Evolutionary conservation across 2,888 invertebrate species (phyloP).

Genomic region (Phania funesta): DNA sequence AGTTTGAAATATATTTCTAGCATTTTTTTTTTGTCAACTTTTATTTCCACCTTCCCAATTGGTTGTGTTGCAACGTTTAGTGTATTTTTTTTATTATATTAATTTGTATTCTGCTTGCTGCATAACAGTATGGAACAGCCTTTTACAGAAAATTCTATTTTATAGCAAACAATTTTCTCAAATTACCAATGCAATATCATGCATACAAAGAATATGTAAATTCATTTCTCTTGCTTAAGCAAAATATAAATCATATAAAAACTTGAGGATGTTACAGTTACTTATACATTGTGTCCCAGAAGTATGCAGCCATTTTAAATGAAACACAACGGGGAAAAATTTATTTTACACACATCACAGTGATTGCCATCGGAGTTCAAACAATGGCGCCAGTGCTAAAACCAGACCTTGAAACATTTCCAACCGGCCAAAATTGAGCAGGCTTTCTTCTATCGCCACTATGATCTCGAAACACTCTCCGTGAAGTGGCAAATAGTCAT

Average conservation of each 20-base stretch:
- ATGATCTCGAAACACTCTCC: too few relatives aligned
- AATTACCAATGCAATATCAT: conserved; percentile 50
- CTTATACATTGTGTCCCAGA: too few relatives aligned
- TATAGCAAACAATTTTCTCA: conserved; percentile 42
- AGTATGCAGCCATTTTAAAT: background rate
- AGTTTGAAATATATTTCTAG: background rate
- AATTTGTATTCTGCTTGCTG: conserved; percentile 2
- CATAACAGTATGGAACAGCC: background rate
- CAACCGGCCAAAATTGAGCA: too few relatives aligned
- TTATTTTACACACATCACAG: too few relatives aligned
- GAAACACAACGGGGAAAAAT: background rate
- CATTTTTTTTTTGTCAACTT: background rate
- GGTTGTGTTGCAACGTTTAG: too few relatives aligned
- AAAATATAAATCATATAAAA: conserved; percentile 11
- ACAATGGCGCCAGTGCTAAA: too few relatives aligned
- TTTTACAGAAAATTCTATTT: conserved; percentile 13
- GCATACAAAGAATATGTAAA: conserved; percentile 53
- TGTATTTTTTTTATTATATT: background rate
- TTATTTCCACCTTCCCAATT: background rate
- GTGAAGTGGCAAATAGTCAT: too few relatives aligned
- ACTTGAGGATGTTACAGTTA: background rate
- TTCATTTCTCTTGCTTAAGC: conserved; percentile 23
- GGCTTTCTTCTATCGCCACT: too few relatives aligned
- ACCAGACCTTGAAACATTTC: too few relatives aligned
- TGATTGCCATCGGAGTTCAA: too few relatives aligned